Percentiles rank a stretch among this genome's conserved stretches.
phyloP scores from a whole-genome alignment of 2,797 vertebrate genomes.

The Emydoidea blandingii region DNA sequence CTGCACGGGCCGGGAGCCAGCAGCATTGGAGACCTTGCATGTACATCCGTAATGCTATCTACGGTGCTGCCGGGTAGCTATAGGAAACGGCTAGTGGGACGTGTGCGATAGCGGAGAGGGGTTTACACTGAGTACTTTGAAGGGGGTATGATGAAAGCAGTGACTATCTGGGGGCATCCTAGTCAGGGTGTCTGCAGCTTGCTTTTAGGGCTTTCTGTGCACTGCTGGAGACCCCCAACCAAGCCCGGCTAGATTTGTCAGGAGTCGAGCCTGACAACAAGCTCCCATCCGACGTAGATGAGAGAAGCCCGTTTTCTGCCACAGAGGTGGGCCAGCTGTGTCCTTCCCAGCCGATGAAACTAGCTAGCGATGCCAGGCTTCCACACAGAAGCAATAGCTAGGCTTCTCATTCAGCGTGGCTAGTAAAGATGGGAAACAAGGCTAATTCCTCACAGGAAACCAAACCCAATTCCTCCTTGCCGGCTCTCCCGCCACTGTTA shows the following conservation, averaged over 20 bases:
- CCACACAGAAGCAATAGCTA: rapidly evolving
- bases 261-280: not conserved
- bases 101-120: not conserved
- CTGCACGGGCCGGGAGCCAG: rapidly evolving
- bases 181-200: not conserved
- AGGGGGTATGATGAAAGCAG: slow-evolving; percentile 4
- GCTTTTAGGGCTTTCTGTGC: not conserved
- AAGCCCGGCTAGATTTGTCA: not conserved
- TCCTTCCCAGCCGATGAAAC: not conserved
- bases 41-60: rapidly evolving
- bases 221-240: rapidly evolving
- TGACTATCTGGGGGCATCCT: not conserved
- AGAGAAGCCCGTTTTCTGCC: not conserved
- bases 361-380: not conserved
- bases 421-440: not conserved
- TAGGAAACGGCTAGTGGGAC: rapidly evolving
- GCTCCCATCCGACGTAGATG: rapidly evolving
- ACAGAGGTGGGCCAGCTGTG: not conserved
- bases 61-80: rapidly evolving
- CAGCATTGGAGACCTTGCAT: not conserved
- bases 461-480: not conserved
- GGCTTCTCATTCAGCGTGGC: not conserved
- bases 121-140: not conserved
- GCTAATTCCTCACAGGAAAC: not conserved
- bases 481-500: rapidly evolving